Evolutionary conservation across 2,113 vertebrate species (phyloP).

Genomic region (Verasper variegatus): DNA sequence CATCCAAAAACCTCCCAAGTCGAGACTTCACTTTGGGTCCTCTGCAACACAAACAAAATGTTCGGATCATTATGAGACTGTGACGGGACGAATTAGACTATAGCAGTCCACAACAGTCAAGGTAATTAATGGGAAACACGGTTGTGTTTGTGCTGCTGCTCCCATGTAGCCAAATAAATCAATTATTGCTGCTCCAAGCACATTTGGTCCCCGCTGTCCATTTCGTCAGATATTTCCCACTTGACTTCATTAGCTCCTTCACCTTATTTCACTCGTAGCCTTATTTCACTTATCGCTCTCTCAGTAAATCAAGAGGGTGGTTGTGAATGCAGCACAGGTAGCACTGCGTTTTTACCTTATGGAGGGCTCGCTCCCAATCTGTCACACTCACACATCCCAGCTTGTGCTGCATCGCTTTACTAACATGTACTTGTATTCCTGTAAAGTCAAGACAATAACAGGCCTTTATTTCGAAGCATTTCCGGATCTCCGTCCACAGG

Average conservation of each 20-base stretch:
- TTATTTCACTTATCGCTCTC: not conserved
- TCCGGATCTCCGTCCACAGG: too few relatives aligned
- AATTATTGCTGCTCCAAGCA: not conserved
- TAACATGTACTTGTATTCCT: not conserved
- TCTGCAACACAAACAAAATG: not conserved
- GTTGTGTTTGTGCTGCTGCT: not conserved
- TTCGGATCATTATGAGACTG: not conserved
- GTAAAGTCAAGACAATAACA: not conserved
- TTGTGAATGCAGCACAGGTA: not conserved
- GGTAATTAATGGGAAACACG: not conserved
- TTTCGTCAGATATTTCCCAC: not conserved
- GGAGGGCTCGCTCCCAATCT: not conserved
- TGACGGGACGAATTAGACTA: not conserved
- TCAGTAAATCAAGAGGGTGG: not conserved
- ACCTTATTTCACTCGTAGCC: not conserved
- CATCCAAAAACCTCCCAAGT: not conserved
- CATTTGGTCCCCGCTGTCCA: not conserved
- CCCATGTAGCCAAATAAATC: not conserved
- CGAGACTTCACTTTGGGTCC: not conserved
- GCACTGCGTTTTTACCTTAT: not conserved
- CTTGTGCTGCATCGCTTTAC: not conserved
- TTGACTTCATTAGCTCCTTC: not conserved
- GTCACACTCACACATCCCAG: not conserved
- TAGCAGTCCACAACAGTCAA: not conserved
- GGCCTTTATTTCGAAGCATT: too few relatives aligned